Evolutionary conservation across 2,797 vertebrate genomes (phyloP), one percentile per base, ranked within the genome.

Genomic region (Typhlichthys eigenmanni): DNA sequence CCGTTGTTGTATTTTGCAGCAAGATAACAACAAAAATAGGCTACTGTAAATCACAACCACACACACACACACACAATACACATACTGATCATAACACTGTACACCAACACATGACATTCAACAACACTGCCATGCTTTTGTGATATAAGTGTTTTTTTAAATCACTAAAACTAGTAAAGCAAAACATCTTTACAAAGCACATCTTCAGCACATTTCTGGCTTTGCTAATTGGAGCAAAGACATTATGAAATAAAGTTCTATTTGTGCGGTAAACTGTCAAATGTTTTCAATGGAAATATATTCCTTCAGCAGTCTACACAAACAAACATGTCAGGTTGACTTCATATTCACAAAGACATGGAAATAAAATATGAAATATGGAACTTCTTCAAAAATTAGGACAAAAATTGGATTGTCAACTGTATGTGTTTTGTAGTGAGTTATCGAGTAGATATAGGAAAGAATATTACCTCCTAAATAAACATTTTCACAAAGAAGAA

Each of bases 81-180:
- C 74, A 74, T 48, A 88, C 79, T 74, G 52, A 82, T 83, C 82
- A 76, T 78, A 81, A 87, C 85, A 89, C 82, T 81, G 74, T 81
- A 62, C 68, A 88, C 74, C 72, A 80, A 84, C 82, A 77, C 84
- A 55, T 19, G 86, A 91, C 86, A 82, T 81, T 87, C 81, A 83
- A 88, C 86, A 86, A 87, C 86, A 88, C 87, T 66, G 87, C 88
- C 90, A 90, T 90, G 90, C 90, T 88, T 87, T 81, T 90, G 62
- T 59, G 76, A 91, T 88, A 86, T 84, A 85, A 81, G 70, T 32
- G n/a, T 34, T 55, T 71, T 71, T 64, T 72, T 79, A 84, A 75
- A 75, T 75, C 72, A 85, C 75, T 74, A 66, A 72, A 88, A 77
- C 62, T 34, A 19, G 65, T 60, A 76, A 74, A 84, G 70, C 64